These are phyloP conservation scores for Oenanthe oenanthe DNA, from an alignment of 2,113 vertebrate genomes.

Conservation along the genomic window DNA sequence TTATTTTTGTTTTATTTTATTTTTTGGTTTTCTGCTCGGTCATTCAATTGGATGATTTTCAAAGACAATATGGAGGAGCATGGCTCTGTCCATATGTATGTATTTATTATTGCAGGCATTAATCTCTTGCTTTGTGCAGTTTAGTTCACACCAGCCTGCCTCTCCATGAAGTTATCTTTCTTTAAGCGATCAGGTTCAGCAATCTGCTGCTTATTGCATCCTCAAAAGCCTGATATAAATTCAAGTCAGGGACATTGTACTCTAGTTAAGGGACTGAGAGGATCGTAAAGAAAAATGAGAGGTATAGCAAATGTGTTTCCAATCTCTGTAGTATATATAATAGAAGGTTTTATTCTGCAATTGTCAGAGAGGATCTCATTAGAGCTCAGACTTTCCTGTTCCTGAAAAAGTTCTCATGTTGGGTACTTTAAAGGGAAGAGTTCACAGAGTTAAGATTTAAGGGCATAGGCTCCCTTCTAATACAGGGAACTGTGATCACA, in stretches of 20 bases:
- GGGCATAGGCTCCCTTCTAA: constrained; percentile 57
- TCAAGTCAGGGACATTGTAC: constrained; percentile 45
- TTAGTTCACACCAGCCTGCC: not conserved
- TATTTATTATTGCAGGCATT: constrained; percentile 14
- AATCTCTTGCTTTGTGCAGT: not conserved
- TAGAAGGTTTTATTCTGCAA: constrained; percentile 54
- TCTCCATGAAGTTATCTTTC: constrained; percentile 22
- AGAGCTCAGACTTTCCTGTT: constrained; percentile 55
- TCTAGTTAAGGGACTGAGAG: constrained; percentile 46
- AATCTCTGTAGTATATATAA: constrained; percentile 58
- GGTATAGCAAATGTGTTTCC: constrained; percentile 55
- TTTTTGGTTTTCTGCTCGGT: not conserved
- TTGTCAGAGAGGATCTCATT: constrained; percentile 67
- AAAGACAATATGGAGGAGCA: not conserved
- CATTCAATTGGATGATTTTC: not conserved
- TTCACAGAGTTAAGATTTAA: constrained; percentile 67
- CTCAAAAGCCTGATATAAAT: constrained; percentile 48
- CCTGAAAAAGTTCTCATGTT: constrained; percentile 63
- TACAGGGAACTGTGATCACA: constrained; percentile 60
- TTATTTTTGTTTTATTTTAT: not conserved
- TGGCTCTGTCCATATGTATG: not conserved
- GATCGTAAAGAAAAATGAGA: constrained; percentile 51
- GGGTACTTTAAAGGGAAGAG: constrained; percentile 52
- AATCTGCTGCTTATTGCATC: constrained; percentile 33
- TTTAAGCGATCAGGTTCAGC: not conserved